phyloP scores from a whole-genome alignment of 2,797 vertebrate genomes.

The Pangasius djambal region DNA sequence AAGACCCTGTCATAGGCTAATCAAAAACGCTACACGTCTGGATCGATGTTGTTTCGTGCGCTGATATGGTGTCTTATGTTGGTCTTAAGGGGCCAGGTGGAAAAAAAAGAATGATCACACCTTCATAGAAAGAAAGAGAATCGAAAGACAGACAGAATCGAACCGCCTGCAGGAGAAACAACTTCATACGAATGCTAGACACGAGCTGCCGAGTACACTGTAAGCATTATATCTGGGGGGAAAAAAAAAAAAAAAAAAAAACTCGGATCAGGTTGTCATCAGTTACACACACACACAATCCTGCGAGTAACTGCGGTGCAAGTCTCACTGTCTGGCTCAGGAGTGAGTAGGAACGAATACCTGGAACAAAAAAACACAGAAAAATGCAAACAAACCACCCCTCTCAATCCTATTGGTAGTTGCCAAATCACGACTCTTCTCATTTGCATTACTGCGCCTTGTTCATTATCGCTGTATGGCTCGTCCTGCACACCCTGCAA shows the following conservation, averaged over 20 bases:
- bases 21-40: slow-evolving; percentile 40
- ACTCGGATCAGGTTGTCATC: neutral
- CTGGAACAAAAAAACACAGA: neutral
- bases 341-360: no score
- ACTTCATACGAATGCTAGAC: slow-evolving; percentile 7
- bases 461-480: no score
- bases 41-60: neutral
- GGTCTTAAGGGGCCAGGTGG: slow-evolving; percentile 36
- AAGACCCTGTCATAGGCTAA: slow-evolving; percentile 11
- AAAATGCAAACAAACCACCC: neutral
- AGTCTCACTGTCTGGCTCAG: neutral
- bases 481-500: no score
- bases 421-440: neutral
- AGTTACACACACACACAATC: neutral
- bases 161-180: slow-evolving; percentile 33
- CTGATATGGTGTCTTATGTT: slow-evolving; percentile 39
- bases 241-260: neutral
- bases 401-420: neutral
- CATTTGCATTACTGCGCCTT: no score
- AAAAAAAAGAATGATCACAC: slow-evolving; percentile 45
- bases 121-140: slow-evolving; percentile 23
- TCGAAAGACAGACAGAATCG: slow-evolving; percentile 26
- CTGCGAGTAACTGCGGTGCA: no score
- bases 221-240: neutral
- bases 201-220: neutral